phyloP scores from a whole-genome alignment of 2,113 vertebrate species.

The Eurypyga helias region DNA sequence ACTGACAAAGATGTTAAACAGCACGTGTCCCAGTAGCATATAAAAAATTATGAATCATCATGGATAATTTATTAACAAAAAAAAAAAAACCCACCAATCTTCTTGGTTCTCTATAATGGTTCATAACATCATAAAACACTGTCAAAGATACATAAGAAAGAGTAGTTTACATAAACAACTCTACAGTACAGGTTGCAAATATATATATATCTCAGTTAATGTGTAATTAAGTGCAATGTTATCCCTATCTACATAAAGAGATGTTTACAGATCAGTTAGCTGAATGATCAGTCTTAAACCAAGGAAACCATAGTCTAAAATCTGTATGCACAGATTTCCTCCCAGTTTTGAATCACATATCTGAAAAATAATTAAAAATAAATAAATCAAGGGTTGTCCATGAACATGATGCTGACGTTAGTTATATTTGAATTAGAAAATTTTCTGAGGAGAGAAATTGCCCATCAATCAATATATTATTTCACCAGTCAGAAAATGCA shows the following conservation, averaged over 20 bases:
- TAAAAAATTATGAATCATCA: background rate
- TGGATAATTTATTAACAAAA: background rate
- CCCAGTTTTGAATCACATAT: background rate
- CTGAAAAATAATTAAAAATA: background rate
- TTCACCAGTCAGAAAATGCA: background rate
- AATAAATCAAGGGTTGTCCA: background rate
- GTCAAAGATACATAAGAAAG: background rate
- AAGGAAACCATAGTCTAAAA: background rate
- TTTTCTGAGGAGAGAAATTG: background rate
- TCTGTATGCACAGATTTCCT: background rate
- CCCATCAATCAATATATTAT: background rate
- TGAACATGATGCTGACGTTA: background rate
- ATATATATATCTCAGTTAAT: background rate
- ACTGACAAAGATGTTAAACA: too few relatives aligned
- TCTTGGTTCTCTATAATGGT: background rate
- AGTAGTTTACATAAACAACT: background rate
- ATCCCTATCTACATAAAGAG: fast-evolving
- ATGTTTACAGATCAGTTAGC: background rate
- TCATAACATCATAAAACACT: background rate
- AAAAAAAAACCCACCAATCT: background rate
- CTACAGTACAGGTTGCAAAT: background rate
- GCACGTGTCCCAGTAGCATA: background rate
- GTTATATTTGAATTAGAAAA: background rate
- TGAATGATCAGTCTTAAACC: background rate
- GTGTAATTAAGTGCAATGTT: background rate